Evolutionary conservation across 2,888 invertebrate genomes (phyloP), one percentile per base, ranked within the genome.

Genomic region (Ochropleura leucogaster): DNA sequence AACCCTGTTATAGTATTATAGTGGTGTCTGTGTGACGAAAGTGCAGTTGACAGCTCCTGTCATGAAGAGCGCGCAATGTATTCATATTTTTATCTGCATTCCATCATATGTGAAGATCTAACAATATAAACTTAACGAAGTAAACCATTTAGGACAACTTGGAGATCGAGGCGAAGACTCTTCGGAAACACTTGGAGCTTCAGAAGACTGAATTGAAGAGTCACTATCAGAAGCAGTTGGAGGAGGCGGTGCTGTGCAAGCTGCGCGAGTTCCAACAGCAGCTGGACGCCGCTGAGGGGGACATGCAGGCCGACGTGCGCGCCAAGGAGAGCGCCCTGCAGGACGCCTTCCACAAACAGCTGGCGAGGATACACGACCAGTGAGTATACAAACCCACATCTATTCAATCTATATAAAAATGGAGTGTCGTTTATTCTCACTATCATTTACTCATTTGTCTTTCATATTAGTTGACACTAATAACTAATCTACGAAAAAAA

Each of bases 151-250:
- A 97, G 97, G 93, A 95, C 42, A 90, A 90, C 2, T 89, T 97
- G 1, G 97, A 97, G 82, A 94, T 92, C 62, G 97, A 97, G 70
- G 91, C 97, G 0, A 97, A 97, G 78, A 82, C 86, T 14, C 90
- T 96, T 3, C 95, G 95, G 62, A 96, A 97, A 55, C 97, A 97
- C 64, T 90, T 97, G 64, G 98, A 98, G 74, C 93, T 97, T 1
- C 97, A 97, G 83, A 97, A 98, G 89, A 93, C 96, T 16, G 98
- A 98, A 78, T 93, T 98, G 20, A 97, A 98, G 86, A 96, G 97
- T 55, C 97, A 98, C 90, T 98, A 98, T 89, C 98, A 98, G 93
- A 97, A 97, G 83, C 98, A 98, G 93, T 96, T 98, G 16, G 98
- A 98, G 87, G 97, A 97, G 67, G 98, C 98, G 0, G 98, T 98